A percentile compares a stretch with the other conserved stretches of the same genome.
Conservation (phyloP, 2,113 vertebrate species). For the Thunnus thynnus region DNA sequence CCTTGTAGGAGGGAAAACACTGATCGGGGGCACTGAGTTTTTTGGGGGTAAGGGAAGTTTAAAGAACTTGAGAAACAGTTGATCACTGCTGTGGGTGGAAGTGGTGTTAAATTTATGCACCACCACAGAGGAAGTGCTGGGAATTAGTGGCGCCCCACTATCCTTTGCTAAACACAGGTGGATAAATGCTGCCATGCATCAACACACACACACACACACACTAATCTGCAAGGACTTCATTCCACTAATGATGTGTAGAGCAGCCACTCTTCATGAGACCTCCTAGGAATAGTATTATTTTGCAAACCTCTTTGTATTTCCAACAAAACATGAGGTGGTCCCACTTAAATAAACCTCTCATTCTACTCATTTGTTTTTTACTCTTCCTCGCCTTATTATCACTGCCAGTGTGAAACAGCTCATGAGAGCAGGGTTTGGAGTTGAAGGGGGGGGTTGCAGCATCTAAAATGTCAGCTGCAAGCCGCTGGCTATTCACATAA, state of each 20-base stretch:
- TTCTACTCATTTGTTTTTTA: constrained; percentile 53
- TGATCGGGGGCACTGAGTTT: constrained; percentile 1
- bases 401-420: constrained; percentile 47
- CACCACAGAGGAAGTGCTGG: constrained; percentile 40
- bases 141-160: constrained; percentile 36
- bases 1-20: constrained; percentile 10
- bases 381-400: constrained; percentile 56
- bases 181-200: constrained; percentile 54
- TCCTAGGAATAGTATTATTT: constrained; percentile 62
- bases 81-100: constrained; percentile 35
- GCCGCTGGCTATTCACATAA: constrained; percentile 57
- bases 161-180: constrained; percentile 52
- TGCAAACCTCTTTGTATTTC: constrained; percentile 69
- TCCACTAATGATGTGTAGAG: constrained; percentile 67
- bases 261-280: constrained; percentile 58
- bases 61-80: constrained; percentile 35
- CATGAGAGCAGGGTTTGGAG: constrained; percentile 21
- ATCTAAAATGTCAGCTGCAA: constrained; percentile 60
- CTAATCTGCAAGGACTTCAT: constrained; percentile 65
- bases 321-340: constrained; percentile 70
- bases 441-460: constrained; percentile 3
- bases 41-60: constrained; percentile 32
- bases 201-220: constrained; percentile 39
- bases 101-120: constrained; percentile 41
- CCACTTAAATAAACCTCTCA: constrained; percentile 58